phyloP scores from a whole-genome alignment of 1,140 invertebrate species.

The Acyrthosiphon pisum region DNA sequence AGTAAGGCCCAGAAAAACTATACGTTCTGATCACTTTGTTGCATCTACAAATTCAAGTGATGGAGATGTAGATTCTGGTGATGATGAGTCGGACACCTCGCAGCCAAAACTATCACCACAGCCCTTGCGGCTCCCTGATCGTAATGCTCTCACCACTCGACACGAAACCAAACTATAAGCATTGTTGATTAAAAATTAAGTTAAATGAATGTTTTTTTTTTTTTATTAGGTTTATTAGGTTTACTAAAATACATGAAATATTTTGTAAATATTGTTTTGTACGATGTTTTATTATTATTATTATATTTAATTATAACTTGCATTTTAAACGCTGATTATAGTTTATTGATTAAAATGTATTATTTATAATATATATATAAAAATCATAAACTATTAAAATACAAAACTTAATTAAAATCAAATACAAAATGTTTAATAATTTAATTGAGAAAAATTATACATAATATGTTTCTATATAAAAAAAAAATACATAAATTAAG shows the following conservation, averaged over 20 bases:
- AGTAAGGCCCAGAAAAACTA: conserved; percentile 66
- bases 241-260: conserved; percentile 35
- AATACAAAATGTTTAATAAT: conserved; percentile 37
- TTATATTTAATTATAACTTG: conserved; percentile 19
- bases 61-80: conserved; percentile 65
- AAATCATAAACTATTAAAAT: conserved; percentile 51
- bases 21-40: conserved; percentile 71
- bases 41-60: conserved; percentile 85
- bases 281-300: conserved; percentile 11
- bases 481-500: conserved; percentile 41
- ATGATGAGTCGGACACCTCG: conserved; percentile 61
- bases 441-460: conserved; percentile 50
- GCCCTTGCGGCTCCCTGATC: conserved; percentile 59
- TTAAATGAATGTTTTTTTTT: conserved; percentile 32
- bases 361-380: conserved; percentile 30
- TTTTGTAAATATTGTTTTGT: conserved; percentile 55
- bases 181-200: conserved; percentile 2
- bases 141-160: conserved; percentile 58
- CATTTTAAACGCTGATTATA: neutral
- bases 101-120: conserved; percentile 60
- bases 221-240: neutral
- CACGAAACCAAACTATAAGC: conserved; percentile 61
- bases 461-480: conserved; percentile 36
- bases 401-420: conserved; percentile 43
- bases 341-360: conserved; percentile 47